Percentiles rank a stretch among this genome's conserved stretches.
Conservation (phyloP, 1,140 invertebrate genomes). For the Bombus superbus region DNA sequence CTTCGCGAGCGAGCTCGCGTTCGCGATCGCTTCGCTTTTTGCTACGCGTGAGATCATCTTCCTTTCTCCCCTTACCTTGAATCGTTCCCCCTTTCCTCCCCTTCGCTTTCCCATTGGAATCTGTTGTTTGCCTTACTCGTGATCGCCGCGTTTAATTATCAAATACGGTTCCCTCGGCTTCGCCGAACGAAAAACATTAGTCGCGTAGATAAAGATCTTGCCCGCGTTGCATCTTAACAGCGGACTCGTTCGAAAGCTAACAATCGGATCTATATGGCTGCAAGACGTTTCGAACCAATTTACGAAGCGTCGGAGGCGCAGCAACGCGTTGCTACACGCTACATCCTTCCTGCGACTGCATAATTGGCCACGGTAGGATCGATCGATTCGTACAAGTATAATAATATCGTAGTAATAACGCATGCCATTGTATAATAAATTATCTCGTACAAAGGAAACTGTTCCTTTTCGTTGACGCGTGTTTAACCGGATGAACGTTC, state of each 20-base stretch:
- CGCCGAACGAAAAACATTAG: too few relatives aligned
- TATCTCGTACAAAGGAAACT: background rate
- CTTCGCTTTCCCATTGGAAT: too few relatives aligned
- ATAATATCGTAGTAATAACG: constrained; percentile 37
- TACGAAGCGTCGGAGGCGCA: background rate
- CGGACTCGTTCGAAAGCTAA: too few relatives aligned
- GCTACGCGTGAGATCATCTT: constrained; percentile 34
- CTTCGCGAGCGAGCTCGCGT: background rate
- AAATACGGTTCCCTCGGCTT: too few relatives aligned
- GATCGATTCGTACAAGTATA: constrained; percentile 12
- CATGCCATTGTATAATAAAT: background rate
- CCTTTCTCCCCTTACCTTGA: constrained; percentile 39
- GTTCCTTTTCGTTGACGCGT: background rate
- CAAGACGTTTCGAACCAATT: background rate
- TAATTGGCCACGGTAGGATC: constrained; percentile 15
- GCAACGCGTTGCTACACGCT: background rate
- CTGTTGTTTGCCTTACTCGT: too few relatives aligned
- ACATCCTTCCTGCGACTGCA: constrained; percentile 18
- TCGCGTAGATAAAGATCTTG: too few relatives aligned
- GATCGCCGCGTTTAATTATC: too few relatives aligned
- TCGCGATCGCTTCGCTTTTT: constrained; percentile 44
- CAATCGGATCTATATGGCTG: too few relatives aligned
- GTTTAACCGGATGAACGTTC: constrained; percentile 2
- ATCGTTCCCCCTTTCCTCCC: too few relatives aligned
- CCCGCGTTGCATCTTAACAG: constrained; percentile 5